Percentiles rank a stretch among this genome's conserved stretches.
These are phyloP conservation scores for Seriola quinqueradiata DNA, from an alignment of 2,113 vertebrate species.

Conservation along the genomic window DNA sequence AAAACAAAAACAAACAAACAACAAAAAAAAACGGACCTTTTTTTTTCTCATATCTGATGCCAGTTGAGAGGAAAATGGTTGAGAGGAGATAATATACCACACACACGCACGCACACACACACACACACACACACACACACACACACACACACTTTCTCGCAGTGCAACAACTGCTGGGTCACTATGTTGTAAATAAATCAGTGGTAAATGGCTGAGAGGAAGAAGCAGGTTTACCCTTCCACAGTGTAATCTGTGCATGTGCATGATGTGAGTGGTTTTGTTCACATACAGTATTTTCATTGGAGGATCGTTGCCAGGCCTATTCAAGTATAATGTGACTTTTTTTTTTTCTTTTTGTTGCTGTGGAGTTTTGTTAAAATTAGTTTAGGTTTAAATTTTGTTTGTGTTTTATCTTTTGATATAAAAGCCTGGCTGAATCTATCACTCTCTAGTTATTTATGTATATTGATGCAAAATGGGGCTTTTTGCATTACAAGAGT, in stretches of 20 bases:
- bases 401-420: too few relatives aligned
- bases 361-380: too few relatives aligned
- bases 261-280: not conserved
- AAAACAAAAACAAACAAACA: not conserved
- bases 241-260: not conserved
- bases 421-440: not conserved
- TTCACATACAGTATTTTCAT: not conserved
- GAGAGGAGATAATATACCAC: conserved; percentile 3
- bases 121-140: not conserved
- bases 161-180: conserved; percentile 31
- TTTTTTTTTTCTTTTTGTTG: too few relatives aligned
- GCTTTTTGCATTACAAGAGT: not conserved
- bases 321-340: not conserved
- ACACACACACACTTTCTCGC: not conserved
- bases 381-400: too few relatives aligned
- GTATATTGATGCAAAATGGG: not conserved
- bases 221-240: not conserved
- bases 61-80: not conserved
- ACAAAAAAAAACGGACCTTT: not conserved
- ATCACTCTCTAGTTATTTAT: not conserved
- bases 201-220: conserved; percentile 11
- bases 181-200: conserved; percentile 37
- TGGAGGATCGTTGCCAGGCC: not conserved
- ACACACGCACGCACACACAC: not conserved
- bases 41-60: not conserved